Conservation (phyloP, 2,888 invertebrate species). For the Mystacides longicornis region DNA sequence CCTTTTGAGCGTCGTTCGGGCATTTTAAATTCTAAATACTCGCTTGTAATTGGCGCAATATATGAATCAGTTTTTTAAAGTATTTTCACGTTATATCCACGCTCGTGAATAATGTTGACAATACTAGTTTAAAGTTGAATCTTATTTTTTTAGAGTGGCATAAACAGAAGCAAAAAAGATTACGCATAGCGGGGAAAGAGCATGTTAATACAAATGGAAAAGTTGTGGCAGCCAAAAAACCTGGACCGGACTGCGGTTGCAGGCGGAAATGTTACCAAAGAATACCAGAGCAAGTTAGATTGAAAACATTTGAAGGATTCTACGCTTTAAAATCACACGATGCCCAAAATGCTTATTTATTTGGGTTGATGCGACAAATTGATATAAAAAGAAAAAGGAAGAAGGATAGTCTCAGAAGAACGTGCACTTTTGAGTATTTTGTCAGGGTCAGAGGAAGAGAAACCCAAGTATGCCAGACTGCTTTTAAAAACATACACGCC, state of each 20-base stretch:
- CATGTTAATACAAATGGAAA: conserved; percentile 52
- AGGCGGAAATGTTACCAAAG: conserved; percentile 46
- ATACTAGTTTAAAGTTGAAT: background rate
- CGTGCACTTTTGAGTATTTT: conserved; percentile 52
- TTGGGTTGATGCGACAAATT: conserved; percentile 51
- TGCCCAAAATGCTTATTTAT: conserved; percentile 52
- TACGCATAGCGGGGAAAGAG: conserved; percentile 48
- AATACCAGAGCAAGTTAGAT: conserved; percentile 44
- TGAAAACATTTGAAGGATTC: conserved; percentile 49
- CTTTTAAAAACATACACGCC: conserved; percentile 52
- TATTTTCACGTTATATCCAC: too few species aligned
- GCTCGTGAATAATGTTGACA: background rate
- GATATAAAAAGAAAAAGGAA: conserved; percentile 51
- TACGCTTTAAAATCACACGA: conserved; percentile 51
- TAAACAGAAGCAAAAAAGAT: conserved; percentile 50
- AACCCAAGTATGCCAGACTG: conserved; percentile 51
- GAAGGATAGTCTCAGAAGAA: conserved; percentile 46
- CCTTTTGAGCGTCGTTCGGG: conserved; percentile 18
- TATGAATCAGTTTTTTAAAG: conserved; percentile 7
- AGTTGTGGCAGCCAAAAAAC: conserved; percentile 48
- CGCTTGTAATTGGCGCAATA: conserved; percentile 11
- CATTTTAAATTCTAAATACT: background rate
- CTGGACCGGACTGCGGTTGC: conserved; percentile 49
- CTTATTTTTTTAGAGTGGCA: conserved; percentile 45
- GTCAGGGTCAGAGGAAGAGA: conserved; percentile 48